Evolutionary conservation across 92 coral and sea anemone genomes (phyloP), one percentile per base, ranked within the genome.

Genomic region (Umimayanthus chanpuru): DNA sequence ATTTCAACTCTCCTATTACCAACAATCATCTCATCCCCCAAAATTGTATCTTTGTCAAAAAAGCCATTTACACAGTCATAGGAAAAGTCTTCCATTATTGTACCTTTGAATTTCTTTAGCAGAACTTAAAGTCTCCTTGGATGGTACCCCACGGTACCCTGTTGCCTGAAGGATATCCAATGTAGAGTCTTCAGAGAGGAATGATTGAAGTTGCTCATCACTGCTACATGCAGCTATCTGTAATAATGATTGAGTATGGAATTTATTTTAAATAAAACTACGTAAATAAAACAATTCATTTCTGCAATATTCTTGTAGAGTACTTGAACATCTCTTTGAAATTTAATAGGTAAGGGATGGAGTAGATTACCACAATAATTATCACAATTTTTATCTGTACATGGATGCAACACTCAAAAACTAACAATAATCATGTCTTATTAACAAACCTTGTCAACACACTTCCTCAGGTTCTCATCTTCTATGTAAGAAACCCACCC

Each of bases 71-170:
- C 0, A 32, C 36, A 32, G 36, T 32, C 36, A 32, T 2, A 32
- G 36, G 36, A 32, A 32, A 0, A 32, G 36, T 32, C 36, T 32
- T 32, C 36, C 36, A 32, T 32, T 32, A 32, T 32, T 32, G 82
- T 88, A 88, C 89, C 91, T 85, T 65, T 76, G 84, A 81, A 87
- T 77, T 77, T 82, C 80, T 58, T 55, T 70, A 65, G 79, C 91
- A 66, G 91, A 86, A 80, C 86, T 90, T 86, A 92, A 87, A 66
- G 88, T 86, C 89, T 92, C 92, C 85, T 92, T 92, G 88, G 94
- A 80, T 40, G 86, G 88, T 78, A 90, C 91, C 61, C 93, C 91
- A 71, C 91, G 77, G 86, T 90, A 92, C 82, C 94, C 94, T 67
- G 81, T 88, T 76, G 82, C 83, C 88, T 87, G 91, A 56, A 90